Evolutionary conservation across 1,140 invertebrate genomes (phyloP), one percentile per base, ranked within the genome.

Genomic region (Drosophila parabipectinata): DNA sequence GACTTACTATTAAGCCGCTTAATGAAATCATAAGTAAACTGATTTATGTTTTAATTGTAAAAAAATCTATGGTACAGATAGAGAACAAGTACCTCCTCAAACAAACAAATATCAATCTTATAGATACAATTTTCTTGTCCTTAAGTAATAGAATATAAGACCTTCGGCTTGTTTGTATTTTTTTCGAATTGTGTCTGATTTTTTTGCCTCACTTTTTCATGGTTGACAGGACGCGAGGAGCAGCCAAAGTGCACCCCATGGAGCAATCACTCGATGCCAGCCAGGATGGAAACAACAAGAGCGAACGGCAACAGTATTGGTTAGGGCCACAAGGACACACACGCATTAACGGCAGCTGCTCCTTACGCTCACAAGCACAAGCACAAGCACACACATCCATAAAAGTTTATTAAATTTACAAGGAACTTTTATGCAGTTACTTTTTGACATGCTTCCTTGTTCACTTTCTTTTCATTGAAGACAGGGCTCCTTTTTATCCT

Each of bases 331-430:
- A 60, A 74, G 76, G 81, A 68, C 63, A 37, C 63, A 50, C 74
- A 87, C 61, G 79, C 82, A 87, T 87, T 88, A 88, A 88, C 71
- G 83, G 67, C 79, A 87, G 83, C 83, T 87, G 82, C 66, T 85
- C 52, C 59, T 52, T 4, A 34, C 28, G 30, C 48, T 15, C 34
- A n/a, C 50, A 12, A 34, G 1, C 26, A 10, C 18, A 34, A 26
- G 2, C 52, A 24, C 62, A 60, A 60, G 37, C 61, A 78, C 52
- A 64, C 73, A 67, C 75, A 78, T 82, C 79, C 72, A 87, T 88
- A 88, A 88, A 88, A 88, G 83, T 88, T 88, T 88, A 88, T 88
- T 88, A 88, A 88, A 88, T 88, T 88, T 88, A 83, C 84, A 88
- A 88, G 83, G 67, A 88, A 79, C 83, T 88, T 88, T 88, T 79